Conservation (phyloP, 2,888 invertebrate genomes). For the Julus scandinavius region DNA sequence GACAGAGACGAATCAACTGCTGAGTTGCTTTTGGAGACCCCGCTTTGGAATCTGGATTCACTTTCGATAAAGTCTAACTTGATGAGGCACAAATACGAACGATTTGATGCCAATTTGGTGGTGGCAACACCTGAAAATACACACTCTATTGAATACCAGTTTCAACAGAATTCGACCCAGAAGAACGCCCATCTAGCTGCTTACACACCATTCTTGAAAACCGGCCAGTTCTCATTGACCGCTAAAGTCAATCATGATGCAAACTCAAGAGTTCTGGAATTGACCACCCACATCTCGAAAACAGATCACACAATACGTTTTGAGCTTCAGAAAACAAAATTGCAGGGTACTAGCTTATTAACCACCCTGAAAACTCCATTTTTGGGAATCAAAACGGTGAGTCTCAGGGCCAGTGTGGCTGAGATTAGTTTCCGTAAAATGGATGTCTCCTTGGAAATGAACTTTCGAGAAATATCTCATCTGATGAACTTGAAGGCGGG, state of each 20-base stretch:
- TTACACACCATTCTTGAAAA: conserved; percentile 47
- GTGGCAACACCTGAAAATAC: neutral
- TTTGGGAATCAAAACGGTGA: conserved; percentile 22
- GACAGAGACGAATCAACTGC: conserved; percentile 25
- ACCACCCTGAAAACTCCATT: conserved; percentile 47
- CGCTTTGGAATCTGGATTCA: conserved; percentile 40
- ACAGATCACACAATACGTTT: neutral
- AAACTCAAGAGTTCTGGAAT: neutral
- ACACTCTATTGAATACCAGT: conserved; percentile 23
- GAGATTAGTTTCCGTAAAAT: neutral
- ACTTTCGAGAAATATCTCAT: neutral
- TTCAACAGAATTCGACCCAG: neutral
- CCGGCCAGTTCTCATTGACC: conserved; percentile 5
- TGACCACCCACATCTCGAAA: neutral
- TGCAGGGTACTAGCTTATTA: conserved; percentile 9
- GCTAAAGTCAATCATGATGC: conserved; percentile 24
- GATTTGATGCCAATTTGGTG: neutral
- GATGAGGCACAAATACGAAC: neutral
- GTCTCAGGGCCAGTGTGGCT: conserved; percentile 12
- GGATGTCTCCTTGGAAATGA: conserved; percentile 6
- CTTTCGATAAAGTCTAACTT: conserved; percentile 24
- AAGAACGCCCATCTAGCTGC: neutral
- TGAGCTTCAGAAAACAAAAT: conserved; percentile 31
- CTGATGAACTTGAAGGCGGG: neutral
- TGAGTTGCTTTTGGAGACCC: conserved; percentile 48